Evolutionary conservation across 2,113 vertebrate species (phyloP), one percentile per base, ranked within the genome.

Genomic region (Hemiprocne comata): DNA sequence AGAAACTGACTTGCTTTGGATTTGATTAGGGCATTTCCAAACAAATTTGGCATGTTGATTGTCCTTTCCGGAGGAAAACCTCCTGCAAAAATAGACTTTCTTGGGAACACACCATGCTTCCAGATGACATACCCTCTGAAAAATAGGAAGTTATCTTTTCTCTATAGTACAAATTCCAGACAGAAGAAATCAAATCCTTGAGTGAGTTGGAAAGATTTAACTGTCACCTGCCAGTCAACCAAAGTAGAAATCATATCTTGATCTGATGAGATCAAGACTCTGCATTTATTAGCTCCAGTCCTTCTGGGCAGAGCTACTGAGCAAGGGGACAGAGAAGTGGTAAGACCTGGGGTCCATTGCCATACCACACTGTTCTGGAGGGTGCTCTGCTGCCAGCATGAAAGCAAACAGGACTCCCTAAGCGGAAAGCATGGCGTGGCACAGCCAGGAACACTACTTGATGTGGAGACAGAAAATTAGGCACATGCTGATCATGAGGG

Each of bases 61-160:
- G 54, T 73, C 44, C 88, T 74, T 96, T 60, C 72, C 38, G n/a
- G 58, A 61, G 81, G 76, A 44, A 54, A 79, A 89, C 94, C 3
- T 2, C n/a, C 44, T 64, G 33, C 38, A 89, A 90, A 95, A 51
- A 42, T 34, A 89, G 71, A 17, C 38, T 91, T 93, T 94, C 73
- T 93, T 97, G 90, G 85, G 73, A 48, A 69, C 46, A 70, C 48
- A 79, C 83, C 76, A 93, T 14, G 6, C 69, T 94, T 78, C 64
- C 92, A 95, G 79, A 90, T 85, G 85, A 92, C 55, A 94, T 87
- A 73, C 44, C 48, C 51, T 94, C 89, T 93, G 77, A 89, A 90
- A 95, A 96, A 70, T 31, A 92, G 62, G 89, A 65, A 91, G 67
- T 67, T n/a, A 50, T 70, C 74, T 96, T 96, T 94, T 66, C 64